These are phyloP conservation scores for Orthosia incerta DNA, from an alignment of 2,888 invertebrate species.

Conservation along the genomic window DNA sequence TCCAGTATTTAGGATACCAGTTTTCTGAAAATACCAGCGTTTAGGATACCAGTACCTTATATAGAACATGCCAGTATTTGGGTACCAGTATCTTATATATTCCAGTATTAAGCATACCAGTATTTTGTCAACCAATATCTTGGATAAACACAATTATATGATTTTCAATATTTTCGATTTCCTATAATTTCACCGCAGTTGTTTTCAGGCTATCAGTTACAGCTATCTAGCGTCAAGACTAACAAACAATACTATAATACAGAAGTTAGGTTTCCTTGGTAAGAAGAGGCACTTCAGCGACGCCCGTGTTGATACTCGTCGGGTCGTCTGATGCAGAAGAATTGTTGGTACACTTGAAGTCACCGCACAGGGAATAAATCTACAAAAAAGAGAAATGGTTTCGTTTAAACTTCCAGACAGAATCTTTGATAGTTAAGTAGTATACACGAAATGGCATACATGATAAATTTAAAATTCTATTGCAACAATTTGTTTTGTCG, in stretches of 20 bases:
- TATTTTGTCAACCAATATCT: slow-evolving; percentile 9
- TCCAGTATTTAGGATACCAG: neutral
- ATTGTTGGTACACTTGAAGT: slow-evolving; percentile 62
- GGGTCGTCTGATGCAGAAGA: neutral
- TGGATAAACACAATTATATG: neutral
- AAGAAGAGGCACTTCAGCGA: slow-evolving; percentile 16
- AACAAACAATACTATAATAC: slow-evolving; percentile 3
- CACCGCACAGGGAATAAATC: slow-evolving; percentile 65
- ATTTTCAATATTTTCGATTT: neutral
- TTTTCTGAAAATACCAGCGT: neutral
- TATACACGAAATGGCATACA: too few species aligned
- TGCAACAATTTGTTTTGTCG: too few species aligned
- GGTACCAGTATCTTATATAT: neutral
- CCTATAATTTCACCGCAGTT: neutral
- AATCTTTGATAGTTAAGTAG: too few species aligned
- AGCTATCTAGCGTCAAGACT: slow-evolving; percentile 20
- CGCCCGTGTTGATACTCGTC: slow-evolving; percentile 15
- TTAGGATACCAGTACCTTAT: neutral
- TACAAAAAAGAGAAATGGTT: slow-evolving; percentile 26
- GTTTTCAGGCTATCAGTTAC: neutral
- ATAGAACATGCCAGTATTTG: neutral
- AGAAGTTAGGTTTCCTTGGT: slow-evolving; percentile 57
- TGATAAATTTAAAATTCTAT: too few species aligned
- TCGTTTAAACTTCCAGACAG: too few species aligned
- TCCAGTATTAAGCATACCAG: neutral